These are phyloP conservation scores for Metellina segmentata DNA, from an alignment of 2,888 invertebrate species.

Conservation along the genomic window DNA sequence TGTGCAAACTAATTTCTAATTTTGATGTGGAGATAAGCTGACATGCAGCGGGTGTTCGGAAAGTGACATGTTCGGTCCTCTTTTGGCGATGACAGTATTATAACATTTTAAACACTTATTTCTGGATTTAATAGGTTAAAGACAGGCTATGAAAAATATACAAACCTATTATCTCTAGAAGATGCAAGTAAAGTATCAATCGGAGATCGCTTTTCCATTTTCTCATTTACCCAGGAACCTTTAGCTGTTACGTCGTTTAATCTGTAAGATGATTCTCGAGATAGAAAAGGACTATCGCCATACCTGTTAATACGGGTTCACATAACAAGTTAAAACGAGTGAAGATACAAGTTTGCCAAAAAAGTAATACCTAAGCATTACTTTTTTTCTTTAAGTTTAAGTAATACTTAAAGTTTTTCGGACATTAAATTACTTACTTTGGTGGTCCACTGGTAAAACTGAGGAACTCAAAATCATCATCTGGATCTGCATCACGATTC, in stretches of 20 bases:
- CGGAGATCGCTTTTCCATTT: slow-evolving; percentile 70
- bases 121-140: not conserved
- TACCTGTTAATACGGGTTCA: slow-evolving; percentile 57
- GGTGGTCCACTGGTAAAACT: slow-evolving; percentile 84
- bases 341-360: not conserved
- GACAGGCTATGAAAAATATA: not conserved
- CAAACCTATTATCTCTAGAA: slow-evolving; percentile 73
- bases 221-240: slow-evolving; percentile 72
- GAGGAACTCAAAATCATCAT: slow-evolving; percentile 81
- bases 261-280: slow-evolving; percentile 71
- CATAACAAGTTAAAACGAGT: not conserved
- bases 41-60: too few relatives aligned
- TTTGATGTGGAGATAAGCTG: too few relatives aligned
- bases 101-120: not conserved
- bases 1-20: too few relatives aligned
- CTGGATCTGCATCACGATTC: slow-evolving; percentile 79
- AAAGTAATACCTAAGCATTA: not conserved
- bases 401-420: not conserved
- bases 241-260: slow-evolving; percentile 66
- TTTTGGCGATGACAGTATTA: too few relatives aligned
- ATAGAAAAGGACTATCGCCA: slow-evolving; percentile 78
- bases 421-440: slow-evolving; percentile 81
- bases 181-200: slow-evolving; percentile 67
- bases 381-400: not conserved
- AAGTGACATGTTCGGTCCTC: too few relatives aligned